phyloP scores from a whole-genome alignment of 1,140 invertebrate genomes.

The Tetramorium simillimum region DNA sequence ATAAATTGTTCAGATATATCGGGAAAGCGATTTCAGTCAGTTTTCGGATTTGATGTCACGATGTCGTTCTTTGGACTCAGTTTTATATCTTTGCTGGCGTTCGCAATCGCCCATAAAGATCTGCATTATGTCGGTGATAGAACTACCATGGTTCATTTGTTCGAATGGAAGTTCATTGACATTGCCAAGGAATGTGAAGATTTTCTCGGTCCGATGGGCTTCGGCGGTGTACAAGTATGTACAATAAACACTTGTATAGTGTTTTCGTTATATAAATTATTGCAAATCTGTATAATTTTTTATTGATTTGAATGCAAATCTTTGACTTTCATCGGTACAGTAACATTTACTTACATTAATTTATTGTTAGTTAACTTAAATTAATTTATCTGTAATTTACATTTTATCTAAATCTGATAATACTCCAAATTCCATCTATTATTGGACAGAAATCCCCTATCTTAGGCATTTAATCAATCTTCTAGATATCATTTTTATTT shows the following conservation, averaged over 20 bases:
- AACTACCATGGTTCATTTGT: slow-evolving; percentile 85
- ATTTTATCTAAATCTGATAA: neutral
- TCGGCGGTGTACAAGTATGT: slow-evolving; percentile 91
- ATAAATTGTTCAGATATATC: slow-evolving; percentile 3
- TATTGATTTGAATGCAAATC: neutral
- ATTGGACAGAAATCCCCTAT: neutral
- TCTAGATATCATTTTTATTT: neutral
- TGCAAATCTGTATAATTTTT: neutral
- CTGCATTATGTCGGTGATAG: slow-evolving; percentile 67
- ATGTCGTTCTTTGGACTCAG: neutral
- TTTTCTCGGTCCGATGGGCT: slow-evolving; percentile 88
- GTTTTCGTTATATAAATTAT: neutral
- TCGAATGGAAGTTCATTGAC: slow-evolving; percentile 89
- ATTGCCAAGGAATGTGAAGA: slow-evolving; percentile 89
- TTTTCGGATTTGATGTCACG: neutral
- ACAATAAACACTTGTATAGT: neutral
- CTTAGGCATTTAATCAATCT: neutral
- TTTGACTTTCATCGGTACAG: neutral
- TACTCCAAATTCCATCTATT: neutral
- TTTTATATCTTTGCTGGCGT: slow-evolving; percentile 35
- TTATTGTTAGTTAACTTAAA: neutral
- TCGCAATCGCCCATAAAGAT: slow-evolving; percentile 60
- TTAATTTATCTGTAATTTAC: neutral
- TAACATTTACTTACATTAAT: neutral
- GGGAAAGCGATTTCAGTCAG: neutral